Evolutionary conservation across 2,113 vertebrate species (phyloP).

Genomic region (Redunca redunca): DNA sequence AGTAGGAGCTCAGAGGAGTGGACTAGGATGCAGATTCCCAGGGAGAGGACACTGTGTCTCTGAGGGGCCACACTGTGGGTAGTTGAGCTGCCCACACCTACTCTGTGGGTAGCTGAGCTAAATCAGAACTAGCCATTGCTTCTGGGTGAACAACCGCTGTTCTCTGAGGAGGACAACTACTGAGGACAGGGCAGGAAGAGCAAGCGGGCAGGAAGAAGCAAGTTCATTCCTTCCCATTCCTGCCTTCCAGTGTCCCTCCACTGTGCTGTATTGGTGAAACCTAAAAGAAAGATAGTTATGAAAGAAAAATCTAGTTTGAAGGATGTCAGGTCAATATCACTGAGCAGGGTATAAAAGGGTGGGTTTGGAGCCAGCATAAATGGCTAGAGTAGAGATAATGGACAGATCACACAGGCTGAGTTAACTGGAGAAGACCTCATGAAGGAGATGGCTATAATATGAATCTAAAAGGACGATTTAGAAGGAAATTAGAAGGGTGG

Average conservation of each 20-base stretch:
- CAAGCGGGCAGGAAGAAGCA: not conserved
- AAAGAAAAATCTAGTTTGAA: not conserved
- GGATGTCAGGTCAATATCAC: not conserved
- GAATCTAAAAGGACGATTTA: not conserved
- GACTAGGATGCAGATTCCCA: not conserved
- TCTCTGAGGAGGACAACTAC: not conserved
- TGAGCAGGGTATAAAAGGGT: not conserved
- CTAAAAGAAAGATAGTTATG: not conserved
- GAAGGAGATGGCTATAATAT: not conserved
- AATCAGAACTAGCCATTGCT: not conserved
- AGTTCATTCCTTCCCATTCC: not conserved
- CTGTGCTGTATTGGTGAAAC: not conserved
- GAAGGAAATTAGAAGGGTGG: not conserved
- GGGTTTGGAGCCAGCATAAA: not conserved
- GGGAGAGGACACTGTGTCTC: not conserved
- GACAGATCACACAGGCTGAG: not conserved
- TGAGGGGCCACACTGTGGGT: not conserved
- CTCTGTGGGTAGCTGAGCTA: not conserved
- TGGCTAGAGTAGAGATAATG: not conserved
- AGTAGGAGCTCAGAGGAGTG: not conserved
- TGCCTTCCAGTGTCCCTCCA: not conserved
- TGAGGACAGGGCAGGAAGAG: not conserved
- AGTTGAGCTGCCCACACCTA: not conserved
- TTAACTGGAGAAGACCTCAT: not conserved
- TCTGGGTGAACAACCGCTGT: not conserved